phyloP scores from a whole-genome alignment of 2,888 invertebrate species.

The Diloba caeruleocephala region DNA sequence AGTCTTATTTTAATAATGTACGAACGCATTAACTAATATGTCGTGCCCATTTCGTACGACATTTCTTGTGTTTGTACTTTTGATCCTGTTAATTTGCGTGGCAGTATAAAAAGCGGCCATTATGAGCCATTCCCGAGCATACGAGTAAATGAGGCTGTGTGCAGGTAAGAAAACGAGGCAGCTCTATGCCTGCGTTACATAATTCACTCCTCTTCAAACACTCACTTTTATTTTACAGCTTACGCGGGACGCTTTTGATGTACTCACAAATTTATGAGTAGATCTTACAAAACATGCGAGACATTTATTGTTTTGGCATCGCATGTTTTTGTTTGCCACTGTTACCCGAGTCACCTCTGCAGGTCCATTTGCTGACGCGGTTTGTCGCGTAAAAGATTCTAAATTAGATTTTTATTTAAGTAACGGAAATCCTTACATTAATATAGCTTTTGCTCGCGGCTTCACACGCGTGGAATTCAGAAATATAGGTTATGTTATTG shows the following conservation, averaged over 20 bases:
- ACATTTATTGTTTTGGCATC: conserved; percentile 49
- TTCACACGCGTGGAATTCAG: conserved; percentile 12
- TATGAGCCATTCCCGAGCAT: conserved; percentile 59
- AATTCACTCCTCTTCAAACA: conserved; percentile 68
- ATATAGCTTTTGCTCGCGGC: conserved; percentile 16
- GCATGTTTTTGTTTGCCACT: conserved; percentile 36
- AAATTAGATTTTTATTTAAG: too few relatives aligned
- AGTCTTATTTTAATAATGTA: too few relatives aligned
- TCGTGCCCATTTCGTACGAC: too few relatives aligned
- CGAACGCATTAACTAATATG: neutral
- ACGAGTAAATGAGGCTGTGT: conserved; percentile 58
- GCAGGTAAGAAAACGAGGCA: conserved; percentile 53
- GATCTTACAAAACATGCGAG: conserved; percentile 57
- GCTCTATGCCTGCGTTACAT: conserved; percentile 60
- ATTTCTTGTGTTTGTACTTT: conserved; percentile 12
- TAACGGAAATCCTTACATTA: too few relatives aligned
- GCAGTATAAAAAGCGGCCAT: conserved; percentile 57
- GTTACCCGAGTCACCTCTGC: conserved; percentile 16
- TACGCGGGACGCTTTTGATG: conserved; percentile 64
- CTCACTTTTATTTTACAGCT: conserved; percentile 69
- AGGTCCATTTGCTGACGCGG: too few relatives aligned
- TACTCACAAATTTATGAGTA: conserved; percentile 61
- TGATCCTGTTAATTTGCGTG: conserved; percentile 50
- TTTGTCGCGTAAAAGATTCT: too few relatives aligned
- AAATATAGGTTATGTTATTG: too few relatives aligned